Evolutionary conservation across 2,888 invertebrate species (phyloP).

Genomic region (Microplitis manilae): DNA sequence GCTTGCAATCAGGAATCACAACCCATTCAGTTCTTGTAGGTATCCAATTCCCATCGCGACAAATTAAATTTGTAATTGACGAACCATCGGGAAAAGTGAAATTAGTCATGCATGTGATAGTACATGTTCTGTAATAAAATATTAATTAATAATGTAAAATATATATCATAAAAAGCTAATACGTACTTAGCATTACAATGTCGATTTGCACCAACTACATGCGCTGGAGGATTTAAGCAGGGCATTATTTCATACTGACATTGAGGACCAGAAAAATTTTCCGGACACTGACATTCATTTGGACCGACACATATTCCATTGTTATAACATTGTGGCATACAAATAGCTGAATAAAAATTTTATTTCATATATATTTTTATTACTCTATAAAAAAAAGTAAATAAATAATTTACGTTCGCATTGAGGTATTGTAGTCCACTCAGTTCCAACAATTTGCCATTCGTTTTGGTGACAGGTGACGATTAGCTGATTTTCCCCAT

Average conservation of each 20-base stretch:
- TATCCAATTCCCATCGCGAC: slow-evolving; percentile 81
- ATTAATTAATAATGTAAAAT: slow-evolving; percentile 17
- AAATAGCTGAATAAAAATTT: slow-evolving; percentile 76
- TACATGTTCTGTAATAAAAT: slow-evolving; percentile 75
- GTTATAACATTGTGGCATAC: slow-evolving; percentile 84
- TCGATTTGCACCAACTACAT: slow-evolving; percentile 78
- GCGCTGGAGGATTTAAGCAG: slow-evolving; percentile 78
- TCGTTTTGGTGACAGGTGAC: slow-evolving; percentile 72
- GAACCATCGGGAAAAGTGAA: slow-evolving; percentile 84
- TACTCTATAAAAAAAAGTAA: slow-evolving; percentile 5
- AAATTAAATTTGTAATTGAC: slow-evolving; percentile 78
- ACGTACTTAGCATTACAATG: slow-evolving; percentile 79
- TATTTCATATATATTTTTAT: too few species aligned
- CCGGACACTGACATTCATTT: slow-evolving; percentile 83
- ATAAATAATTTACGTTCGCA: slow-evolving; percentile 75
- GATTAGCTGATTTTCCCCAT: slow-evolving; percentile 71
- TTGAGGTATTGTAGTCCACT: slow-evolving; percentile 74
- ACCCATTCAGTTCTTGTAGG: slow-evolving; percentile 78
- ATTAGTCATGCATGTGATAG: slow-evolving; percentile 77
- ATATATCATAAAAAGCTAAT: slow-evolving; percentile 7
- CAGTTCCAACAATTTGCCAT: slow-evolving; percentile 73
- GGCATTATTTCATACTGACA: slow-evolving; percentile 84
- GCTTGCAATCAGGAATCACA: slow-evolving; percentile 80
- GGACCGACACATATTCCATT: slow-evolving; percentile 85
- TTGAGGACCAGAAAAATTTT: slow-evolving; percentile 80